Conservation (phyloP, 2,797 vertebrate species). For the Antrozous pallidus region DNA sequence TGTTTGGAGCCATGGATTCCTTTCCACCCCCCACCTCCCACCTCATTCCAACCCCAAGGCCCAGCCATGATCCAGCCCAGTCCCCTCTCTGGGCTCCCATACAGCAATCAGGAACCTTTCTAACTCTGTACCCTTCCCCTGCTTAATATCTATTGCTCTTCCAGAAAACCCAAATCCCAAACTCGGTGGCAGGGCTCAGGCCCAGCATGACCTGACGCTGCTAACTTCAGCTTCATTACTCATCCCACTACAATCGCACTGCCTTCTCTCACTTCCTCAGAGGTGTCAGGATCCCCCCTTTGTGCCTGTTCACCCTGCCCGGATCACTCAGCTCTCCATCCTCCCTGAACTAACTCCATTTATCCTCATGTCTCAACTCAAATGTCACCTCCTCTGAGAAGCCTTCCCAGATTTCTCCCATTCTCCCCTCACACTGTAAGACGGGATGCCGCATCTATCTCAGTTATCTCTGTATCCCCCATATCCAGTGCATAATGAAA, state of each 20-base stretch:
- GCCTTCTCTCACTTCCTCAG: slow-evolving; percentile 31
- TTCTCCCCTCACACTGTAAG: not conserved
- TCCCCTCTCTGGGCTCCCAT: not conserved
- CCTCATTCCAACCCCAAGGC: no score
- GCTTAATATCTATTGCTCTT: not conserved
- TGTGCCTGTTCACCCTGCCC: not conserved
- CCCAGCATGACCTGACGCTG: not conserved
- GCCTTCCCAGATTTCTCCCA: not conserved
- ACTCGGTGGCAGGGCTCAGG: not conserved
- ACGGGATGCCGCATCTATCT: not conserved
- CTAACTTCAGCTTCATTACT: not conserved
- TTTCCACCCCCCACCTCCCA: not conserved
- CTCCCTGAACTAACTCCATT: not conserved
- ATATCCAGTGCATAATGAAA: not conserved
- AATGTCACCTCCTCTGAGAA: not conserved
- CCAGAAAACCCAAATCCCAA: not conserved
- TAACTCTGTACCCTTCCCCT: not conserved
- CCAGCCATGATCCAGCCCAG: not conserved
- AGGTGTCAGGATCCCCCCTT: not conserved
- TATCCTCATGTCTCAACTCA: not conserved
- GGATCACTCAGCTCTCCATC: not conserved
- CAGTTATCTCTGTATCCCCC: not conserved
- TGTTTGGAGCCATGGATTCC: not conserved
- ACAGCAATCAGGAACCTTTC: not conserved
- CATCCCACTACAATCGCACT: not conserved